Percentiles rank a stretch among this genome's conserved stretches.
These are phyloP conservation scores for Tetranychus truncatus DNA, from an alignment of 2,888 invertebrate genomes.

Conservation along the genomic window DNA sequence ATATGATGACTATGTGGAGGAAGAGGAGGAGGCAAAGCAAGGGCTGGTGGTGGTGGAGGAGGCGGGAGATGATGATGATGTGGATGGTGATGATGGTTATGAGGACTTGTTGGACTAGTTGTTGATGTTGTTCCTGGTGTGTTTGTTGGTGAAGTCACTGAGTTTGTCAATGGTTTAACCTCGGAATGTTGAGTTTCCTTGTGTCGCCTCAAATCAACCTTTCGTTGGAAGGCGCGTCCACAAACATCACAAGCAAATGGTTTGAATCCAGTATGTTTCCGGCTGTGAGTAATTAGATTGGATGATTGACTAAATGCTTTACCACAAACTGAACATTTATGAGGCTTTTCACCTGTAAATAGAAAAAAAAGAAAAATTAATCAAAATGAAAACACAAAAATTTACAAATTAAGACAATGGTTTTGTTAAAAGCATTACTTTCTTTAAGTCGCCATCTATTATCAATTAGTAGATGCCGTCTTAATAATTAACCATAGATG, in stretches of 20 bases:
- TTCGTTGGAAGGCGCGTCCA: conserved; percentile 37
- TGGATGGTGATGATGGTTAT: not conserved
- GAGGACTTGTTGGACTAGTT: not conserved
- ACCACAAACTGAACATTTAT: conserved; percentile 39
- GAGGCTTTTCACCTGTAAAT: conserved; percentile 35
- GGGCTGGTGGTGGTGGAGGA: not conserved
- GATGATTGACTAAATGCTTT: conserved; percentile 41
- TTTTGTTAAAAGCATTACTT: not conserved
- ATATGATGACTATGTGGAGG: not conserved
- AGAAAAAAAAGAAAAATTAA: not conserved
- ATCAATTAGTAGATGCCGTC: no score
- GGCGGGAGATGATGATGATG: not conserved
- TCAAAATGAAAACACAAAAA: not conserved
- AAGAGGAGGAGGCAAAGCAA: not conserved
- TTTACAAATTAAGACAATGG: no score
- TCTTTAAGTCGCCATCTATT: no score
- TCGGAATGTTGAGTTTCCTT: conserved; percentile 30
- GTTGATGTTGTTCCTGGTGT: not conserved
- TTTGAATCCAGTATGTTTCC: conserved; percentile 41
- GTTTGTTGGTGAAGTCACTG: not conserved
- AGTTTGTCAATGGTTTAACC: conserved; percentile 2
- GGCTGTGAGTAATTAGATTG: conserved; percentile 39
- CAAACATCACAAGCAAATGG: conserved; percentile 40
- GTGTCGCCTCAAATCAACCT: conserved; percentile 39
- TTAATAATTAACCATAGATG: no score